Evolutionary conservation across 2,113 vertebrate genomes (phyloP), one percentile per base, ranked within the genome.

Genomic region (Anhinga anhinga): DNA sequence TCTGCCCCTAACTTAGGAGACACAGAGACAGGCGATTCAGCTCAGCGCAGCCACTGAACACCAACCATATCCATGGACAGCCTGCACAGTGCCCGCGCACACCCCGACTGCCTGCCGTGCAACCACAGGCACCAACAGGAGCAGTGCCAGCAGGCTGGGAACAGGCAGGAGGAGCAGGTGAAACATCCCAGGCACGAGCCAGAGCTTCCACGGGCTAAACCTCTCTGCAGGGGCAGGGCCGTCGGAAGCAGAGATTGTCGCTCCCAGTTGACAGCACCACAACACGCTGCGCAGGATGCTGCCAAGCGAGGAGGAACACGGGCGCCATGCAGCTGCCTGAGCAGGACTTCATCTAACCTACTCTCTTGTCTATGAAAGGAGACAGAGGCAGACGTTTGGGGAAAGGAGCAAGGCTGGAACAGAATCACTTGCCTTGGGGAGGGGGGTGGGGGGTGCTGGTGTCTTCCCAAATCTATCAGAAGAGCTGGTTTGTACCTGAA

Each of bases 71-170:
- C 40, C 10, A 5, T 2, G 12, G 59, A 32, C 16, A 22, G 61
- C 15, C 16, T 2, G n/a, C 45, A 6, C 40, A 29, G 77, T 2
- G 26, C 40, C 52, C 2, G 0, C 2, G 5, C 13, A 26, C 52
- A 2, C 26, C 42, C 34, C 4, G 4, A 7, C 40, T 13, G 63
- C 52, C 50, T 5, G 34, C 26, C 9, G 2, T 6, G 30, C 49
- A 15, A 5, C 62, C 9, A 18, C 38, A 5, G 7, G 40, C 34
- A 26, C 42, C 32, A 5, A 10, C 4, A 4, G 61, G 30, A 44
- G 32, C 2, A 1, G 55, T 15, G 52, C 53, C 2, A 3, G 40
- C 50, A 23, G 21, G 45, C 36, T 42, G 40, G 58, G n/a, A 40
- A 29, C 17, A 7, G 45, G 36, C 23, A 2, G 27, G 55, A 45